Conservation (phyloP, 2,113 vertebrate genomes). For the Cariama cristata region DNA sequence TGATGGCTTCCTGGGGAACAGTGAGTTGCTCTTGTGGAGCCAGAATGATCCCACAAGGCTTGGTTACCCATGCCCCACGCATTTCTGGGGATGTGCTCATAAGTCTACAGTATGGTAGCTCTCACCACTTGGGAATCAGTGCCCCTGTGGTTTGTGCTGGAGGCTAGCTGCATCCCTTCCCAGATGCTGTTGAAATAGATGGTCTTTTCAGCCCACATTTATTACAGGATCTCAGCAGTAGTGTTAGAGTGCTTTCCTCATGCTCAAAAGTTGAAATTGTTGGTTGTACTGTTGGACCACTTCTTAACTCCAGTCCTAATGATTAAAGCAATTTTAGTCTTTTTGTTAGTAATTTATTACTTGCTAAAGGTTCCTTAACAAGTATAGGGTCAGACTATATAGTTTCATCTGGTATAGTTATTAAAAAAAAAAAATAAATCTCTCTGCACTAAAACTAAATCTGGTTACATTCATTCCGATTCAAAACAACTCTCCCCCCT, state of each 20-base stretch:
- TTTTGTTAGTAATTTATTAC: not conserved
- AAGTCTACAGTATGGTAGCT: not conserved
- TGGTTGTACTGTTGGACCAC: not conserved
- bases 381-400: not conserved
- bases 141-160: not conserved
- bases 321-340: not conserved
- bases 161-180: not conserved
- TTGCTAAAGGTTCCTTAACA: not conserved
- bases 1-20: not conserved
- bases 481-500: not conserved
- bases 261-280: not conserved
- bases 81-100: not conserved
- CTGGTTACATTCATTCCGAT: not conserved
- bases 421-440: not conserved
- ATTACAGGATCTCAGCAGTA: not conserved
- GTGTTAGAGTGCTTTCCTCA: not conserved
- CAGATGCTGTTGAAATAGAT: not conserved
- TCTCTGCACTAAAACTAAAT: not conserved
- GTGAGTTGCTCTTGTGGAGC: not conserved
- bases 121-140: not conserved
- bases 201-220: not conserved
- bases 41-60: not conserved
- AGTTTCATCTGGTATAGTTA: not conserved
- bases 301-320: not conserved
- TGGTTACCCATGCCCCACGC: not conserved